Evolutionary conservation across 2,888 invertebrate species (phyloP).

Genomic region (Platynereis dumerilii): DNA sequence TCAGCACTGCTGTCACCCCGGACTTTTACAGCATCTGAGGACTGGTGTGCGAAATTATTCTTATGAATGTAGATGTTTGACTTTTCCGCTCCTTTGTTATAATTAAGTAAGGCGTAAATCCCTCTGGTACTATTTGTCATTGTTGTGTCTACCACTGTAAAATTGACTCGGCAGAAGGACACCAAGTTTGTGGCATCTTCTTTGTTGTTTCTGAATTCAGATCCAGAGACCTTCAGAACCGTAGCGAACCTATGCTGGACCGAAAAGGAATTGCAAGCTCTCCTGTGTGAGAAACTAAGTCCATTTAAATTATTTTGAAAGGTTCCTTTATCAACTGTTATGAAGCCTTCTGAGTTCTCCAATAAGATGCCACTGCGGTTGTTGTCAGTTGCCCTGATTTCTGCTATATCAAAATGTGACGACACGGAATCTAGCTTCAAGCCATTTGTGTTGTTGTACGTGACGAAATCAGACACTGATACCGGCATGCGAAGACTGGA

Average conservation of each 20-base stretch:
- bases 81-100: background rate
- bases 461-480: background rate
- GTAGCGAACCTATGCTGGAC: background rate
- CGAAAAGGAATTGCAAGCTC: background rate
- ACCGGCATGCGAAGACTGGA: too few species aligned
- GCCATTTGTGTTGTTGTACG: background rate
- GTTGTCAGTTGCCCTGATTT: background rate
- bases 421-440: background rate
- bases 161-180: background rate
- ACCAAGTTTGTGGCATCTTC: background rate
- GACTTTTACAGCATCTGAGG: background rate
- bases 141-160: background rate
- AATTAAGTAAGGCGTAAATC: background rate
- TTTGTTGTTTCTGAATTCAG: background rate
- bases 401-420: background rate
- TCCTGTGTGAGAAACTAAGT: background rate
- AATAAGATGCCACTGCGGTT: background rate
- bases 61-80: background rate
- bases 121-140: background rate
- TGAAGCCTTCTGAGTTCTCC: background rate
- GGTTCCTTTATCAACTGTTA: background rate
- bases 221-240: background rate
- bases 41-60: background rate
- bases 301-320: background rate
- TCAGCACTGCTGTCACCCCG: background rate